Percentiles rank a stretch among this genome's conserved stretches.
phyloP scores from a whole-genome alignment of 30 jellyfish, hydroid and myxozoan species.

The Cassiopea andromeda region DNA sequence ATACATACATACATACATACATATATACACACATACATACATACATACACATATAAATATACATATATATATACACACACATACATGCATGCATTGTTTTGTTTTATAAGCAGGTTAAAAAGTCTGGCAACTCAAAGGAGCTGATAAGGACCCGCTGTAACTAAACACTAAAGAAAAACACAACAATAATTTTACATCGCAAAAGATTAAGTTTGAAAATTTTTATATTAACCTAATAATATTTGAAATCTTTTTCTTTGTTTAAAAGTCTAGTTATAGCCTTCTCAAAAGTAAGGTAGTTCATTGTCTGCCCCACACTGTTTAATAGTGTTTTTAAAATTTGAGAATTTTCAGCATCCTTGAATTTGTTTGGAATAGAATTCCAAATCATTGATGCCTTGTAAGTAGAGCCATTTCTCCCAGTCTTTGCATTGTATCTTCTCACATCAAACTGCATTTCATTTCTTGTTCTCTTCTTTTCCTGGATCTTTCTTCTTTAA shows the following conservation, averaged over 20 bases:
- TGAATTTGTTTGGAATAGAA: neutral
- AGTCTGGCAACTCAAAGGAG: neutral
- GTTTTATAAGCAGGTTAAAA: neutral
- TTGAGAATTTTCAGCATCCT: neutral
- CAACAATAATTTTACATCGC: neutral
- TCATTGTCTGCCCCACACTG: neutral
- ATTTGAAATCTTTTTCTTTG: neutral
- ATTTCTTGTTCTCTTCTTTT: slow-evolving; percentile 47
- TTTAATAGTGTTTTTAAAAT: neutral
- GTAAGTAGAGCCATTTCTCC: neutral
- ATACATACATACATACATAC: neutral
- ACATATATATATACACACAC: neutral
- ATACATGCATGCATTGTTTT: neutral
- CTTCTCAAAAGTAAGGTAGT: neutral
- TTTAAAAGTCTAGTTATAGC: neutral
- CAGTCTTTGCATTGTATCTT: neutral
- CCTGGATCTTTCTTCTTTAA: slow-evolving; percentile 8
- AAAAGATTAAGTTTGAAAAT: neutral
- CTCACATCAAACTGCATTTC: slow-evolving; percentile 32
- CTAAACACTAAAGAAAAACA: neutral
- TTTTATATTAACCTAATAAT: no score
- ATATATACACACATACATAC: neutral
- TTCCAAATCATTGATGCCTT: neutral
- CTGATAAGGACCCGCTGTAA: neutral
- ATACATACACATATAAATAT: no score